phyloP scores from a whole-genome alignment of 2,888 invertebrate species.

The Dicycla oo region DNA sequence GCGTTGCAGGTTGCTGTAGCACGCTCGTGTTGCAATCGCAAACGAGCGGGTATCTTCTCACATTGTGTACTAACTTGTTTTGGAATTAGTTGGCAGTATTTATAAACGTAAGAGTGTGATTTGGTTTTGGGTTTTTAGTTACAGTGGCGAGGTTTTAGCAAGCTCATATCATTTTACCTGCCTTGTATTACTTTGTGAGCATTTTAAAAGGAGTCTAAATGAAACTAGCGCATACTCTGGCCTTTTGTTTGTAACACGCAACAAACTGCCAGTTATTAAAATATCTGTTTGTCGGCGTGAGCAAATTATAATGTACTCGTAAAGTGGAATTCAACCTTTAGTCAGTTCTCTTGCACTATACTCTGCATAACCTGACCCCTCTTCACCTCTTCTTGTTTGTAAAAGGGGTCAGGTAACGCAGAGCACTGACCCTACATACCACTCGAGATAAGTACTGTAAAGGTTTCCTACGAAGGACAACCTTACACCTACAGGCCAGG shows the following conservation, averaged over 20 bases:
- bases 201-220: background rate
- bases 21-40: slow-evolving; percentile 31
- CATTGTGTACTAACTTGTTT: slow-evolving; percentile 24
- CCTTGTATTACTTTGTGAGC: background rate
- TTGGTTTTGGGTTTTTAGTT: background rate
- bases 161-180: no score
- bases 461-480: no score
- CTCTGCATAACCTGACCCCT: no score
- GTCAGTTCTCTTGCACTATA: no score
- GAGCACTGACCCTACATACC: no score
- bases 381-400: no score
- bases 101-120: background rate
- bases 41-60: slow-evolving; percentile 33
- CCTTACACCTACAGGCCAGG: no score
- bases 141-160: background rate
- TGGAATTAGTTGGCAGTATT: slow-evolving; percentile 5
- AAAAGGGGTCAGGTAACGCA: no score
- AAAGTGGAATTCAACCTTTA: background rate
- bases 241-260: background rate
- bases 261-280: background rate
- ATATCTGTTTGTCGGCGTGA: background rate
- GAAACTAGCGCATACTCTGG: background rate
- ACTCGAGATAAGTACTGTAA: no score
- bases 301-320: no score
- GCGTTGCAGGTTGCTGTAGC: slow-evolving; percentile 46